Conservation (phyloP, 53 echinoderm and acorn worm genomes). For the Stichopus horrens region DNA sequence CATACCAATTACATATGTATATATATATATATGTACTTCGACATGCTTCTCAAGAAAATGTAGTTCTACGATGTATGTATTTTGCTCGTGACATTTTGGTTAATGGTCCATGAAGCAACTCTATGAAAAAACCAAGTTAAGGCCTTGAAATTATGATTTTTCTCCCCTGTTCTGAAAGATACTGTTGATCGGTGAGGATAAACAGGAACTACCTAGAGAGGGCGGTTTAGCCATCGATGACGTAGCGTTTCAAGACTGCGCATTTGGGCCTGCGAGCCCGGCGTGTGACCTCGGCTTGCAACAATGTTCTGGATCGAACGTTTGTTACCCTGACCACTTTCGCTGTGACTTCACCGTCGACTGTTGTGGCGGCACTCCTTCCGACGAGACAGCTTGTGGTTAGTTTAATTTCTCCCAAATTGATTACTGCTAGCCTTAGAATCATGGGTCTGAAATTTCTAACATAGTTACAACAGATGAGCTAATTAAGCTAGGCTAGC, state of each 20-base stretch:
- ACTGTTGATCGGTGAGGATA: conserved; percentile 24
- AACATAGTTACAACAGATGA: background rate
- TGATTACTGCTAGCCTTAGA: too few species aligned
- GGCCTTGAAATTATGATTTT: too few species aligned
- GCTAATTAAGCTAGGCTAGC: background rate
- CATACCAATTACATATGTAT: too few species aligned
- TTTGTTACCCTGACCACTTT: conserved; percentile 2
- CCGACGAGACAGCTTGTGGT: conserved; percentile 29
- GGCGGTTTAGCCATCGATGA: conserved; percentile 58
- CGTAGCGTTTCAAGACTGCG: conserved; percentile 51
- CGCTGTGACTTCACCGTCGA: conserved; percentile 34
- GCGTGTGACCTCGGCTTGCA: background rate
- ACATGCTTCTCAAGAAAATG: too few species aligned
- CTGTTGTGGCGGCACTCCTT: background rate
- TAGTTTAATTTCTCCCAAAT: background rate
- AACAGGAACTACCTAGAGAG: background rate
- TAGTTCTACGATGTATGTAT: too few species aligned
- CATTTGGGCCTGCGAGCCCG: conserved; percentile 14
- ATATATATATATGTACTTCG: too few species aligned
- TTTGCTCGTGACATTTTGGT: too few species aligned
- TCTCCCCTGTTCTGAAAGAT: background rate
- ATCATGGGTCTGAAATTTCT: background rate
- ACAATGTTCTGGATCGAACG: background rate
- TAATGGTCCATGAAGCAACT: too few species aligned
- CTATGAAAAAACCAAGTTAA: too few species aligned